Base-by-base conservation (phyloP, 37 sponge, comb jelly and placozoan genomes). In the Eunapius fragilis region DNA sequence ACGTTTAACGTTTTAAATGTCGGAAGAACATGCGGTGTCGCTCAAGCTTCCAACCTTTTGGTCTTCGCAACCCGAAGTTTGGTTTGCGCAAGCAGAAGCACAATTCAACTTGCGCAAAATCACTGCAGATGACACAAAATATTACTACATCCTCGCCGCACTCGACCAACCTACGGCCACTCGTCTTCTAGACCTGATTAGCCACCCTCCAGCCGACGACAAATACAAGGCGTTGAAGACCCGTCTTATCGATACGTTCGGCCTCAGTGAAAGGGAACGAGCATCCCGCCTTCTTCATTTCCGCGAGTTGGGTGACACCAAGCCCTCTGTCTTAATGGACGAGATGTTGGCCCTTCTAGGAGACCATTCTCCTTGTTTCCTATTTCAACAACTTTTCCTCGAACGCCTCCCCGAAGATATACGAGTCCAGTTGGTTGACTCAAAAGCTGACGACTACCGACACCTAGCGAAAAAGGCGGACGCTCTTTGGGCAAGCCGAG, bases 231-330 rank as follows among this genome's bases (percentile, higher is more conserved):
- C 79, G 11, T 2, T n/a, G n/a, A n/a, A n/a, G n/a, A n/a, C n/a
- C n/a, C n/a, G n/a, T n/a, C 79, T 86, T 6, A 77, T 78, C 1
- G 32, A 78, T 11, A 84, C 85, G 3, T 84, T 84, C 34, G 85
- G 85, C 68, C 76, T 84, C 67, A 84, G 48, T 31, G 5, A 37
- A 23, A 36, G 83, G 2, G 83, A 72, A 31, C 82, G 82, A 28
- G 83, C 83, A 41, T 41, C 41, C 41, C 41, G 41, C 6, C 41
- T 41, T 41, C 41, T 41, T 6, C 41, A 41, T 41, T 41, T 41
- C 41, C 6, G 41, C 6, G 41, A 41, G 6, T 41, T 41, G 6
- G 41, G 41, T 6, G 41, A 6, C 6, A 6, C 3, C 6, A 41
- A 41, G 6, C 41, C 41, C 6, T 41, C 41, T 6, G 2, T 0